phyloP scores from a whole-genome alignment of 1,140 invertebrate genomes.

The Vanessa atalanta region DNA sequence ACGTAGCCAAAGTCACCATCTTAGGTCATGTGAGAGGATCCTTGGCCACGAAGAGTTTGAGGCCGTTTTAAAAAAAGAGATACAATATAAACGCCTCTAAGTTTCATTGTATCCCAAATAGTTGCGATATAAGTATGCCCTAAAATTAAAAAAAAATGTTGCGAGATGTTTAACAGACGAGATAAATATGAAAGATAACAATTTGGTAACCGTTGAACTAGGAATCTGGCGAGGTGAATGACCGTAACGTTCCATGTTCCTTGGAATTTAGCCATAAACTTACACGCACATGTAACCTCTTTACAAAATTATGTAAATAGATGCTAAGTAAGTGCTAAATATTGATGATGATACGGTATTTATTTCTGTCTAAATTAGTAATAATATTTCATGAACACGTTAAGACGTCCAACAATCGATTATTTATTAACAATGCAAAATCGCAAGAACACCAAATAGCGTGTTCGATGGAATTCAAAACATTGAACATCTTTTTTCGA shows the following conservation, averaged over 20 bases:
- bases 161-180: slow-evolving; percentile 40
- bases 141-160: neutral
- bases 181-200: slow-evolving; percentile 53
- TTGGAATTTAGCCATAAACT: slow-evolving; percentile 21
- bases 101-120: neutral
- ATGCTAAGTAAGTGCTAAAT: slow-evolving; percentile 7
- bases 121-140: neutral
- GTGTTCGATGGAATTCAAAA: slow-evolving; percentile 20
- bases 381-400: neutral
- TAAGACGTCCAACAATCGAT: neutral
- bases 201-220: slow-evolving; percentile 36
- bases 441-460: neutral
- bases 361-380: neutral
- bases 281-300: slow-evolving; percentile 18
- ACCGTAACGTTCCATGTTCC: slow-evolving; percentile 39
- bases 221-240: slow-evolving; percentile 49
- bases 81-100: neutral
- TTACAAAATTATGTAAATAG: slow-evolving; percentile 8
- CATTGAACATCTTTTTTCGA: neutral
- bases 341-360: neutral
- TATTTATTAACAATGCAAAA: neutral
- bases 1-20: too few species aligned
- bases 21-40: too few species aligned
- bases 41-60: too few species aligned
- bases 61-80: too few species aligned